Conservation (phyloP, 2,113 vertebrate species). For the Empidonax alnorum region DNA sequence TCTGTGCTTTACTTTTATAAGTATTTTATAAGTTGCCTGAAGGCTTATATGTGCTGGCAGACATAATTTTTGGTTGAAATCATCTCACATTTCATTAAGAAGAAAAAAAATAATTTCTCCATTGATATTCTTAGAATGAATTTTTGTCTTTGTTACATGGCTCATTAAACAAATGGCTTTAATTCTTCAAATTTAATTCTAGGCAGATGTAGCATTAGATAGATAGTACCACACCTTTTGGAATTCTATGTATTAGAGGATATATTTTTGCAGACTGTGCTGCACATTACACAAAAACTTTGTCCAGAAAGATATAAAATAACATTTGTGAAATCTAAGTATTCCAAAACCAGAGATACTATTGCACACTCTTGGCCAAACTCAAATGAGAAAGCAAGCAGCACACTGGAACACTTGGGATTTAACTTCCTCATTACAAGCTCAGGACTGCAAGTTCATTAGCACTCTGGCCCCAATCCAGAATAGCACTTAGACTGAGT, state of each 20-base stretch:
- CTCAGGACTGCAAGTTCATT: not conserved
- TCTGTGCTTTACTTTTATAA: constrained; percentile 29
- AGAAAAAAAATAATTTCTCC: not conserved
- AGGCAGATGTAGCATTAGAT: constrained; percentile 13
- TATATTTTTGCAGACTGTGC: constrained; percentile 23
- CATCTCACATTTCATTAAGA: constrained; percentile 25
- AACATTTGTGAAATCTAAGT: constrained; percentile 4
- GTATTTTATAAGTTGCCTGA: constrained; percentile 23
- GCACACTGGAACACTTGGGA: not conserved
- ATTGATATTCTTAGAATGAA: constrained; percentile 37
- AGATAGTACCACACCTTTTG: constrained; percentile 32
- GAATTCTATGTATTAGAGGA: not conserved
- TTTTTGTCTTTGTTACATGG: constrained; percentile 18
- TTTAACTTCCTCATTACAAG: not conserved
- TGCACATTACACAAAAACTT: constrained; percentile 5
- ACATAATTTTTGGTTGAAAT: constrained; percentile 31
- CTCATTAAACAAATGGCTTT: constrained; percentile 45
- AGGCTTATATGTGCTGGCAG: not conserved
- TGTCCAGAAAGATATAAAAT: constrained; percentile 41
- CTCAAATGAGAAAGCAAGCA: not conserved
- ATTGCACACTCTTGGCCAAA: constrained; percentile 7
- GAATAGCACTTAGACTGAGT: constrained; percentile 35
- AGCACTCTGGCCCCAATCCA: not conserved
- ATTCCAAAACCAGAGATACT: constrained; percentile 19
- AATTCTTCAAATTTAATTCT: constrained; percentile 44